Conservation (phyloP, 2,797 vertebrate species). For the Protonibea diacanthus region DNA sequence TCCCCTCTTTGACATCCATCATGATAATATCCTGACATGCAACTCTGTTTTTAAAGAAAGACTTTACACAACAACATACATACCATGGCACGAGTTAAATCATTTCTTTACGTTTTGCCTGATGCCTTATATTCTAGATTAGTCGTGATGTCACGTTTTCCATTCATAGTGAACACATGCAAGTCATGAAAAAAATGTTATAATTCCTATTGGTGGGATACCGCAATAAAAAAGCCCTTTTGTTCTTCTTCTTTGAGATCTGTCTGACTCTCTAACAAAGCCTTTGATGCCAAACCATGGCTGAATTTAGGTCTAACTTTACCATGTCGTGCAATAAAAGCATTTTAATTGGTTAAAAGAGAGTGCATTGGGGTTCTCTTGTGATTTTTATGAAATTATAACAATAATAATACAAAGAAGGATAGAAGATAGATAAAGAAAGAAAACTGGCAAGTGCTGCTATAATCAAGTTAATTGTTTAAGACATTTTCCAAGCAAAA, state of each 20-base stretch:
- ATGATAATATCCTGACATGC: conserved; percentile 38
- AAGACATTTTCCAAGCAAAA: not conserved
- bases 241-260: too few relatives aligned
- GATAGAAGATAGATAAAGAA: too few relatives aligned
- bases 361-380: too few relatives aligned
- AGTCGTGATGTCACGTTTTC: not conserved
- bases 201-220: too few relatives aligned
- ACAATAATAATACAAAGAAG: too few relatives aligned
- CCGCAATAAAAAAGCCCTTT: too few relatives aligned
- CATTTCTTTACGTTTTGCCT: not conserved
- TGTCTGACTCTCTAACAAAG: too few relatives aligned
- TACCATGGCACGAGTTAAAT: not conserved
- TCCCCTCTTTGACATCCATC: conserved; percentile 48
- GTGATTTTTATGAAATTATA: too few relatives aligned
- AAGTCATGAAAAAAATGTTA: not conserved
- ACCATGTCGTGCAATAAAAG: too few relatives aligned
- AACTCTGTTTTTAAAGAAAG: conserved; percentile 24
- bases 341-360: too few relatives aligned
- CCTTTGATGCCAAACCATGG: too few relatives aligned
- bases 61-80: conserved; percentile 2
- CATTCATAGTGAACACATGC: not conserved
- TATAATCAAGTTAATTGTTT: not conserved
- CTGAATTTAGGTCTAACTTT: too few relatives aligned
- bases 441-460: not conserved
- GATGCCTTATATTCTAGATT: conserved; percentile 6